A percentile compares a stretch with the other conserved stretches of the same genome.
Evolutionary conservation across 2,888 invertebrate genomes (phyloP).

Genomic region (Serrognathus titanus): DNA sequence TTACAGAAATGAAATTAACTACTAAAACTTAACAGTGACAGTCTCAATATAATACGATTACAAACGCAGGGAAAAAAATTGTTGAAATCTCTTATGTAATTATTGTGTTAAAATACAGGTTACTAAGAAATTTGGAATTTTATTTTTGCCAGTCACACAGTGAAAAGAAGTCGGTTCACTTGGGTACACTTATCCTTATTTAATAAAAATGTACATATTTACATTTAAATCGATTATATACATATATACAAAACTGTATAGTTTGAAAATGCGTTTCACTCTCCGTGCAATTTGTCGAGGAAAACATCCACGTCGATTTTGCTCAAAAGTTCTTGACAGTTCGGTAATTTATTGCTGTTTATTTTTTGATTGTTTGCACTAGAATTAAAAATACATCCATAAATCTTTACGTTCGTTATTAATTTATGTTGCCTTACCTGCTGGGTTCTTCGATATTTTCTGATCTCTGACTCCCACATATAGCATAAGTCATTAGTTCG

Average conservation of each 20-base stretch:
- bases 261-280: constrained; percentile 9
- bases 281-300: constrained; percentile 36
- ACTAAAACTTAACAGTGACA: too few relatives aligned
- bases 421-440: too few relatives aligned
- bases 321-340: constrained; percentile 29
- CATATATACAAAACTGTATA: constrained; percentile 1
- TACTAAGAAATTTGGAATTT: too few relatives aligned
- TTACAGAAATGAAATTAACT: too few relatives aligned
- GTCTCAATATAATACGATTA: too few relatives aligned
- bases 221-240: constrained; percentile 11
- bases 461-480: constrained; percentile 28
- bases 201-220: neutral
- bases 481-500: constrained; percentile 36
- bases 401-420: neutral
- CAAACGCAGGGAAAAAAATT: too few relatives aligned
- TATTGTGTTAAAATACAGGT: too few relatives aligned
- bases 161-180: too few relatives aligned
- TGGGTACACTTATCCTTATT: too few relatives aligned
- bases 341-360: constrained; percentile 22
- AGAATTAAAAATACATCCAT: constrained; percentile 12
- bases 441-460: constrained; percentile 11
- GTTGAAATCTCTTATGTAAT: too few relatives aligned
- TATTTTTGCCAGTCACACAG: too few relatives aligned
- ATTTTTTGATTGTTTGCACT: constrained; percentile 32
- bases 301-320: constrained; percentile 37